These are phyloP conservation scores for Tipula helvola DNA, from an alignment of 2,888 invertebrate genomes.

Conservation along the genomic window DNA sequence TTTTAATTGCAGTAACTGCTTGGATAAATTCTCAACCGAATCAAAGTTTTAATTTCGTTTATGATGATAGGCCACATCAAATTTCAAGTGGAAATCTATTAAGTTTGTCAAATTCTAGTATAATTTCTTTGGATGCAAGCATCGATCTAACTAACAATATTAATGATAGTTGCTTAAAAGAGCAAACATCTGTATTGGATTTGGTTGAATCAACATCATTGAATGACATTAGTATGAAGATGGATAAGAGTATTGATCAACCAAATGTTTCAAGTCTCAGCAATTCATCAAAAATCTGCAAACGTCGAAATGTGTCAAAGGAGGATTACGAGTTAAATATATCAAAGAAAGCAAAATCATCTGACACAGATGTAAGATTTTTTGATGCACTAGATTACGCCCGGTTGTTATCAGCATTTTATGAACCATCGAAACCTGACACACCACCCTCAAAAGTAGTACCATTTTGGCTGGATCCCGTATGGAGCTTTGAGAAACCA, in stretches of 20 bases:
- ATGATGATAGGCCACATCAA: background rate
- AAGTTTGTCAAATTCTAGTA: background rate
- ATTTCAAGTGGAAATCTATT: background rate
- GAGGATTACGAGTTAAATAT: background rate
- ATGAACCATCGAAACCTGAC: conserved; percentile 31
- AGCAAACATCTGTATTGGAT: background rate
- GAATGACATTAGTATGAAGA: background rate
- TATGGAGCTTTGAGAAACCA: conserved; percentile 23
- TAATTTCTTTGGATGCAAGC: background rate
- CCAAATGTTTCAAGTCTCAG: background rate
- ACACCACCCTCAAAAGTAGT: conserved; percentile 25
- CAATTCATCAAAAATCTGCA: background rate
- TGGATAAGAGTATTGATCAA: background rate
- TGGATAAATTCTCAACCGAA: conserved; percentile 5
- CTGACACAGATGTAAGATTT: background rate
- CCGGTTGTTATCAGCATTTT: conserved; percentile 18
- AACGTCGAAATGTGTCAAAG: background rate
- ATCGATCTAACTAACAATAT: background rate
- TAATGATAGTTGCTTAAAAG: background rate
- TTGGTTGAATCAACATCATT: background rate
- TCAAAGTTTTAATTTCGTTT: background rate
- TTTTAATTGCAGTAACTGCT: background rate
- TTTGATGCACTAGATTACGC: conserved; percentile 6
- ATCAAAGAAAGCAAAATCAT: background rate
- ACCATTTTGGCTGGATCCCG: conserved; percentile 35